Conservation (phyloP, 2,113 vertebrate genomes). For the Odobenus rosmarus region DNA sequence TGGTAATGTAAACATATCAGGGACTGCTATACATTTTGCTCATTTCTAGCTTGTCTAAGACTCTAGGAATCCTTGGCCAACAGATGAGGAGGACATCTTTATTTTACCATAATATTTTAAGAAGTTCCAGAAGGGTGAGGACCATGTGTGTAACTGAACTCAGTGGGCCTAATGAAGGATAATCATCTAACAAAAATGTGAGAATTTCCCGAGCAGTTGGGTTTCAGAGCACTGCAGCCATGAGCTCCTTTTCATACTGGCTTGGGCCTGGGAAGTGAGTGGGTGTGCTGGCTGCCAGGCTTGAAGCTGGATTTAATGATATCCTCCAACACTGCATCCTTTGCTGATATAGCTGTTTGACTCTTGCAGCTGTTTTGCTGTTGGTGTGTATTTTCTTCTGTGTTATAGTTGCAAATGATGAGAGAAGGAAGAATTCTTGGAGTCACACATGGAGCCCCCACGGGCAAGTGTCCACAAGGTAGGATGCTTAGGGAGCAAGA, state of each 20-base stretch:
- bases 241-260: background rate
- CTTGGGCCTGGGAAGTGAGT: slow-evolving; percentile 52
- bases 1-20: background rate
- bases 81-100: background rate
- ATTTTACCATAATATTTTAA: slow-evolving; percentile 31
- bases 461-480: background rate
- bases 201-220: slow-evolving; percentile 6
- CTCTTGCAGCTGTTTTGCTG: background rate
- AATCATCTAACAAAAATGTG: background rate
- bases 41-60: background rate
- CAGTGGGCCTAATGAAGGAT: background rate
- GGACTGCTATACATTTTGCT: background rate
- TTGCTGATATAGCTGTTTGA: background rate
- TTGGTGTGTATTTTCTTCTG: background rate
- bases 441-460: background rate
- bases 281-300: background rate
- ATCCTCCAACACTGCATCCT: background rate
- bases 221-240: background rate
- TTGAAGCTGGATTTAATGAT: slow-evolving; percentile 44
- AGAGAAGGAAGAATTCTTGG: background rate
- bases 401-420: background rate
- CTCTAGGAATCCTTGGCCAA: background rate
- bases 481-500: background rate
- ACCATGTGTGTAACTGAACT: background rate
- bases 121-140: slow-evolving; percentile 8